Evolutionary conservation across 2,113 vertebrate species (phyloP).

Genomic region (Syngnathus floridae): DNA sequence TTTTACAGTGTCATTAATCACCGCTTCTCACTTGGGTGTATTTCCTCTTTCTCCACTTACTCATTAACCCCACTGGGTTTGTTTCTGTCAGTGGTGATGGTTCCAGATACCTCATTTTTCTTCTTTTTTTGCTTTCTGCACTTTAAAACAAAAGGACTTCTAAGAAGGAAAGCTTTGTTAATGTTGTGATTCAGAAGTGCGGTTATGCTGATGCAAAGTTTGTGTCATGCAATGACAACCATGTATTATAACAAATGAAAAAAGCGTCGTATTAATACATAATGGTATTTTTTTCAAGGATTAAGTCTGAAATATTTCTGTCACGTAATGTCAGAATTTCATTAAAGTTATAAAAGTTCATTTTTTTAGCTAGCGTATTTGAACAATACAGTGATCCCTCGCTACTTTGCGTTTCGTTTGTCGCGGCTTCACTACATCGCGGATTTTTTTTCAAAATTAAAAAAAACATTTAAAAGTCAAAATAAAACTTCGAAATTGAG

Average conservation of each 20-base stretch:
- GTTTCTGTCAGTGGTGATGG: conserved; percentile 25
- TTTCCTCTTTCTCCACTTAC: conserved; percentile 71
- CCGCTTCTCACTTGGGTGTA: conserved; percentile 37
- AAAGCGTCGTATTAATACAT: neutral
- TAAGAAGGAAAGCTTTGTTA: neutral
- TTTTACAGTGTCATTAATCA: conserved; percentile 62
- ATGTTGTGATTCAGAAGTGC: neutral
- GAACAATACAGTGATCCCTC: no score
- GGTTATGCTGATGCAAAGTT: neutral
- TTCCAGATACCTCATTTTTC: conserved; percentile 16
- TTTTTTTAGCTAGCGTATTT: no score
- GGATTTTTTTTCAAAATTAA: no score
- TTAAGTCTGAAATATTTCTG: neutral
- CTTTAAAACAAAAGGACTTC: neutral
- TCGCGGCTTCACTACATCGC: no score
- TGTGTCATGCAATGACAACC: neutral
- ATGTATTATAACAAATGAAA: neutral
- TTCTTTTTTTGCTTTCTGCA: conserved; percentile 7
- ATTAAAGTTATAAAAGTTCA: no score
- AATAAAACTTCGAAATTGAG: no score
- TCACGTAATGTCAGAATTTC: neutral
- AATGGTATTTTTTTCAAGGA: neutral
- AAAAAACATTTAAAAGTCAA: no score
- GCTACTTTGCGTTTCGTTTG: no score
- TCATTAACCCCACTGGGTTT: conserved; percentile 61